Conservation (phyloP, 2,888 invertebrate species). For the Melanchra persicariae region DNA sequence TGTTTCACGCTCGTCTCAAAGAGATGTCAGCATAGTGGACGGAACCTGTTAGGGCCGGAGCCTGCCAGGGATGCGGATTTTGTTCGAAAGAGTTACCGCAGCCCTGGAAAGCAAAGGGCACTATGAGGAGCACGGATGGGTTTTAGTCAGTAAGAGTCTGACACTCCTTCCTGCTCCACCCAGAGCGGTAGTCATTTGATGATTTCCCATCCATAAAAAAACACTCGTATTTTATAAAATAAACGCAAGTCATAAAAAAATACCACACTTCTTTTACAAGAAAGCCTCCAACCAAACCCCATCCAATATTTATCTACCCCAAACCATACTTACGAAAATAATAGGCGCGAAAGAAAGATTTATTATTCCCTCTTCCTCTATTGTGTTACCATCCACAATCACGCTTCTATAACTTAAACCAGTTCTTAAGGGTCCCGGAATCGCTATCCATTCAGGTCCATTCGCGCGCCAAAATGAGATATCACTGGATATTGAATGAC, state of each 20-base stretch:
- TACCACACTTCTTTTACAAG: neutral
- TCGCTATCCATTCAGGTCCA: constrained; percentile 80
- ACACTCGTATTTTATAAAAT: neutral
- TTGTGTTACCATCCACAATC: constrained; percentile 29
- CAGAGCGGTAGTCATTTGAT: no score
- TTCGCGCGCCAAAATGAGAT: constrained; percentile 88
- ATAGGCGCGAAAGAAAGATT: constrained; percentile 5
- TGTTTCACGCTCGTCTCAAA: no score
- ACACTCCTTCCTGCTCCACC: no score
- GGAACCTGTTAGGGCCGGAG: no score
- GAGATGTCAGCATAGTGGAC: no score
- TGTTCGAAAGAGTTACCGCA: no score
- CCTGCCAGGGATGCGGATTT: no score
- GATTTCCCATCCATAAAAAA: no score
- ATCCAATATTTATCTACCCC: constrained; percentile 22
- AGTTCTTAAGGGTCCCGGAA: constrained; percentile 72
- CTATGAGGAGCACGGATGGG: no score
- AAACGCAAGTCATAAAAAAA: constrained; percentile 10
- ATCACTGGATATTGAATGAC: constrained; percentile 89
- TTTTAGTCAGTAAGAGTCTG: no score
- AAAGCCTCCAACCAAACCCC: neutral
- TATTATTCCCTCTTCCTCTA: constrained; percentile 16
- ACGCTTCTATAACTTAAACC: constrained; percentile 70
- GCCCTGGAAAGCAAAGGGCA: no score
- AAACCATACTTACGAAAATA: constrained; percentile 22